These are phyloP conservation scores for Phyto melanocephala DNA, from an alignment of 2,888 invertebrate species.

Conservation along the genomic window DNA sequence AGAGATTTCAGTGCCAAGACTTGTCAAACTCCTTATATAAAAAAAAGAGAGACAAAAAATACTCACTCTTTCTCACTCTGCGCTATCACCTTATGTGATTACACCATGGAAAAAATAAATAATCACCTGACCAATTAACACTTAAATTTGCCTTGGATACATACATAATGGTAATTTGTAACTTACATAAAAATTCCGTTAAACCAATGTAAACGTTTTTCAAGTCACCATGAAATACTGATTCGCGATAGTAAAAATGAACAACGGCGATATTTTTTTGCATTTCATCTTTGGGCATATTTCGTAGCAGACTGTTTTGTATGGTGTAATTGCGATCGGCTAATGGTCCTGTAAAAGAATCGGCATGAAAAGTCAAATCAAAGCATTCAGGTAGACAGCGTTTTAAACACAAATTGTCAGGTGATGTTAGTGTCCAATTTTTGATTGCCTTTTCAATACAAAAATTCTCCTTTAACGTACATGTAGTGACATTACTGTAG, in stretches of 20 bases:
- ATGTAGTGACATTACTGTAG: constrained; percentile 83
- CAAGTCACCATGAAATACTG: constrained; percentile 85
- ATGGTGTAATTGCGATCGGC: constrained; percentile 69
- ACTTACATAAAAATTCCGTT: constrained; percentile 90
- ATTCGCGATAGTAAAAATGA: constrained; percentile 86
- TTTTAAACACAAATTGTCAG: constrained; percentile 67
- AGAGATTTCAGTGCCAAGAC: too few species aligned
- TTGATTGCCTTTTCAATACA: constrained; percentile 65
- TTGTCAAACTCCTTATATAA: too few species aligned
- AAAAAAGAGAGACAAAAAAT: too few species aligned
- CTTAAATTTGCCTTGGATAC: too few species aligned
- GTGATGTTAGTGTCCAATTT: background rate
- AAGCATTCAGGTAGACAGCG: constrained; percentile 86
- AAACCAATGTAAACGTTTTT: constrained; percentile 89
- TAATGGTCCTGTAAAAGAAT: constrained; percentile 81
- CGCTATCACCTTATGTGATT: too few species aligned
- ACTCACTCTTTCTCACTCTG: too few species aligned
- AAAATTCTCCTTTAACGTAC: constrained; percentile 72
- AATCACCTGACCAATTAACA: too few species aligned
- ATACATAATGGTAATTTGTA: background rate
- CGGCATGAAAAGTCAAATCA: constrained; percentile 84
- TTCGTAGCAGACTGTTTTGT: constrained; percentile 67
- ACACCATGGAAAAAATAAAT: too few species aligned
- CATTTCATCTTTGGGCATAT: constrained; percentile 69
- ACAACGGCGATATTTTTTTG: constrained; percentile 84